Evolutionary conservation across 1,140 invertebrate species (phyloP), one percentile per base, ranked within the genome.

Genomic region (Trachymyrmex septentrionalis): DNA sequence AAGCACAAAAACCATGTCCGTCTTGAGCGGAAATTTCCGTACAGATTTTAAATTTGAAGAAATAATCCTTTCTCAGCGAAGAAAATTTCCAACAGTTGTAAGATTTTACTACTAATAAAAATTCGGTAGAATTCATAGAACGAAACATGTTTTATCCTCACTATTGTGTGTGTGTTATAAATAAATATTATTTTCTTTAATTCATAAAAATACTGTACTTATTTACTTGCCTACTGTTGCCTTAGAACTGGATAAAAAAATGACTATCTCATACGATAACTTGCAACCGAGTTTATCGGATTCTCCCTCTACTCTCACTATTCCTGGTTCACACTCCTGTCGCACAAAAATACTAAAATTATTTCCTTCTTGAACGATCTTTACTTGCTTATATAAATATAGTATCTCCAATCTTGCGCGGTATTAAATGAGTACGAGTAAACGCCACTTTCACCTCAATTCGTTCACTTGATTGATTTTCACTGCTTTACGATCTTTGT

Each of bases 381-480:
- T 21, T n/a, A 57, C 55, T 57, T 57, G 19, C 48, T n/a, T n/a
- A n/a, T n/a, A 55, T n/a, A 7, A 55, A 55, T 55, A 2, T 55
- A 55, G 19, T 14, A 16, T 9, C 48, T 50, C 48, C 48, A n/a
- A 55, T n/a, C 19, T 2, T 16, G 53, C 7, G 16, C 53, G 6
- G 6, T 19, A 55, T 55, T 55, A 55, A 53, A 53, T 5, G 16
- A 71, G 24, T 81, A 53, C 50, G 14, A 71, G 38, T 81, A 82
- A 82, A 82, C 21, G 53, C 48, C n/a, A n/a, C 24, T 63, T 61
- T 73, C 67, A 38, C 38, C 1, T 30, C n/a, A 69, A 55, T 34
- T 16, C 24, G 7, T 72, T 82, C 34, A 27, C 53, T 3, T 27
- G 34, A 67, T n/a, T 27, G 63, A 80, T 38, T 80, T 53, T 80